Percentiles rank a stretch among this genome's conserved stretches.
These are phyloP conservation scores for Rhinatrema bivittatum DNA, from an alignment of 2,797 vertebrate species.

Conservation along the genomic window DNA sequence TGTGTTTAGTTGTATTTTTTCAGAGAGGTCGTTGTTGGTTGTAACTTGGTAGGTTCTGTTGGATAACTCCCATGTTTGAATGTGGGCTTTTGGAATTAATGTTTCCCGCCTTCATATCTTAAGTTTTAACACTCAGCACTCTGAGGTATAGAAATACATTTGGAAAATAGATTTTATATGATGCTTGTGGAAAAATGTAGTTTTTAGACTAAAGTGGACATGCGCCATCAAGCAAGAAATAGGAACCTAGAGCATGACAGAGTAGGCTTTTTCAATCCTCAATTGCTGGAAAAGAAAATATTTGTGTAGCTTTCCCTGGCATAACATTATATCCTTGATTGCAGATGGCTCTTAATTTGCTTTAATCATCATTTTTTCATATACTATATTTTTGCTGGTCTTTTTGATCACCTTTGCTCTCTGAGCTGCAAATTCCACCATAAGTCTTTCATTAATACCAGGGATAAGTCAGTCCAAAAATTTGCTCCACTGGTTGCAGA, in stretches of 20 bases:
- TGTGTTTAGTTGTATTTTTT: too few relatives aligned
- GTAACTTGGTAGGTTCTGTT: too few relatives aligned
- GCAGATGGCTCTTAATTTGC: background rate
- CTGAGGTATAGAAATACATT: background rate
- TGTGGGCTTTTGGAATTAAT: too few relatives aligned
- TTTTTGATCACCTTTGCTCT: background rate
- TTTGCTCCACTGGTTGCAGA: too few relatives aligned
- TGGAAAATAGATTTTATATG: background rate
- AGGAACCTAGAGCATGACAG: constrained; percentile 2
- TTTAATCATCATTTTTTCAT: background rate
- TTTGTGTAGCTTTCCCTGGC: constrained; percentile 12
- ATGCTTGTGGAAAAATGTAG: background rate
- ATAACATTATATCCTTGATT: background rate
- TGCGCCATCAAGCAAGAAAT: constrained; percentile 6
- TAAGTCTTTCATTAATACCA: too few relatives aligned
- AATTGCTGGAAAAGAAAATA: constrained; percentile 7
- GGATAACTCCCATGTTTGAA: too few relatives aligned
- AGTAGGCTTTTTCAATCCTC: constrained; percentile 11
- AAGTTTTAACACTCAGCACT: background rate
- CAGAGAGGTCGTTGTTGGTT: too few relatives aligned
- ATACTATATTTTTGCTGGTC: background rate
- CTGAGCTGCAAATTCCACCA: too few relatives aligned
- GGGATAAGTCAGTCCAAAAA: too few relatives aligned
- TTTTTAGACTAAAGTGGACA: constrained; percentile 5
- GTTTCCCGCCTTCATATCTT: too few relatives aligned